phyloP scores from a whole-genome alignment of 2,888 invertebrate genomes.

The Bhutanitis thaidina region DNA sequence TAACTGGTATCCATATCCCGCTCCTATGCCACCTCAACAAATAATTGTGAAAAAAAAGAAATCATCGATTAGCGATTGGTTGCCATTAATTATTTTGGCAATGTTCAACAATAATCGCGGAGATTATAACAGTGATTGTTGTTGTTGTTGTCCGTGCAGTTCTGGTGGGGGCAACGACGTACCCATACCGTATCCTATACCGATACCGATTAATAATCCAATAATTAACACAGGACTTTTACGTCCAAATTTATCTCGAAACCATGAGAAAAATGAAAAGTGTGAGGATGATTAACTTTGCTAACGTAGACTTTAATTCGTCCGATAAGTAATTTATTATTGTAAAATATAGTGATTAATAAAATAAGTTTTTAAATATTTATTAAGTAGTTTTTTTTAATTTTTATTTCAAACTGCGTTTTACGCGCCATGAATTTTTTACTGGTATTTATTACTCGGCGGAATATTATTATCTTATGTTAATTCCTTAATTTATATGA shows the following conservation, averaged over 20 bases:
- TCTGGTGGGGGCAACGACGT: conserved; percentile 22
- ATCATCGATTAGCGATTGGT: conserved; percentile 36
- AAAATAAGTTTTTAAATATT: no score
- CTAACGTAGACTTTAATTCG: no score
- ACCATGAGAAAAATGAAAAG: conserved; percentile 19
- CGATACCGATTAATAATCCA: conserved; percentile 42
- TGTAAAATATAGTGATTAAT: no score
- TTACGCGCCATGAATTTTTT: no score
- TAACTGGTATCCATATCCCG: conserved; percentile 21
- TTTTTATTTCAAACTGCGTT: no score
- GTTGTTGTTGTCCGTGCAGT: conserved; percentile 32
- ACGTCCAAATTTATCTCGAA: conserved; percentile 23
- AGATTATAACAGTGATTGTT: conserved; percentile 24
- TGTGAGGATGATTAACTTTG: conserved; percentile 5
- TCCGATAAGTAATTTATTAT: no score
- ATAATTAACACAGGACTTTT: conserved; percentile 29
- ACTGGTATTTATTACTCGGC: no score
- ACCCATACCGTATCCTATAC: conserved; percentile 47
- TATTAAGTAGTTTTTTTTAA: no score
- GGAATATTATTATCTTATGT: no score
- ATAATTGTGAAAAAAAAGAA: conserved; percentile 37
- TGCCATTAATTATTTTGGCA: conserved; percentile 45
- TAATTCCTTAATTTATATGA: no score
- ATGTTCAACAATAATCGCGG: conserved; percentile 36
- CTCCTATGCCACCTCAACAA: conserved; percentile 26